Base-by-base conservation (phyloP, 1,140 invertebrate species). In the Planococcus citri region DNA sequence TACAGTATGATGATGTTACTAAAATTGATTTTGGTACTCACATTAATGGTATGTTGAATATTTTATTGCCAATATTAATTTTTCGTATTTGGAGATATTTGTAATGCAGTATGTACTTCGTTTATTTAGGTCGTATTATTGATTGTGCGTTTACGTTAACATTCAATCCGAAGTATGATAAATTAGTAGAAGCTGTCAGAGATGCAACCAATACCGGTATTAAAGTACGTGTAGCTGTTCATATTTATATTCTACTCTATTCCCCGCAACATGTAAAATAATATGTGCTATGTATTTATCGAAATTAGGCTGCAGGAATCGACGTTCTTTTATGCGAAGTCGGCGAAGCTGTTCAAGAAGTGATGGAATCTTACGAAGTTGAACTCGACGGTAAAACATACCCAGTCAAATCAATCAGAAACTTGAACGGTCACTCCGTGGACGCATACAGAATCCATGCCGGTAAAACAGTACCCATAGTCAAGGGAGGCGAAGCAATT, bases 1-100 rank as follows among this genome's bases (percentile, higher is more conserved):
- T 99, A 17, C 83, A 90, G 72, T 92, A 94, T 76, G 95, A 98
- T 78, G 97, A 99, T 82, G 96, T 99, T 1, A 96, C 95, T 70
- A 99, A 99, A 81, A 97, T 99, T 77, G 97, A 99, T 81, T 99
- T 99, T 82, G 97, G 97, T 69, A 97, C 95, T 29, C 97, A 99
- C 78, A 94, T 99, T 61, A 98, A 99, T 81, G 97, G 88, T 84
- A 75, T 74, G 74, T 21, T 24, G 1, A 9, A 29, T 68, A 0
- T 2, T 9, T 20, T 38, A 68, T 68, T 71, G 4, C 29, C 20
- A 41, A n/a, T n/a, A n/a, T 67, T 41, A 22, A 20, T 24, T 60
- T 58, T 20, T 58, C 22, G 58, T 24, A n/a, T 27, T 25, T 20
- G 25, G 8, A 17, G 27, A 9, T 2, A 38, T 51, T 25, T 69